phyloP scores from a whole-genome alignment of 1,140 invertebrate species.

The Euwallacea fornicatus region DNA sequence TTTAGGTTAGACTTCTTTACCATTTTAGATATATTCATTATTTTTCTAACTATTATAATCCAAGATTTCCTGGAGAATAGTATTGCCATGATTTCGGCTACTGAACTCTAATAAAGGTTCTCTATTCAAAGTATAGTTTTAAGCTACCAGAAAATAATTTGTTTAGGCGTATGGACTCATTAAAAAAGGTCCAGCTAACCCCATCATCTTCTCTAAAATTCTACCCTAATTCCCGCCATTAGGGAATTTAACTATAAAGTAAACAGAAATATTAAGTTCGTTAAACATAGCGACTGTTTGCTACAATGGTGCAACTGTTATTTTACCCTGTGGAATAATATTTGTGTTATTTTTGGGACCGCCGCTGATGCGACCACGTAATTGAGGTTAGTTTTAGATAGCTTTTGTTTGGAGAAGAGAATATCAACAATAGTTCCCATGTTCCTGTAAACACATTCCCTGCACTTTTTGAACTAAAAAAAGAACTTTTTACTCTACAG shows the following conservation, averaged over 20 bases:
- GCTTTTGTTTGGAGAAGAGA: too few relatives aligned
- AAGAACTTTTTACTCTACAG: too few relatives aligned
- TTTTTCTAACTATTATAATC: too few relatives aligned
- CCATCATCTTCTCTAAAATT: background rate
- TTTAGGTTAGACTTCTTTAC: too few relatives aligned
- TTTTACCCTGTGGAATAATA: background rate
- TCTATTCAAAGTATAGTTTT: background rate
- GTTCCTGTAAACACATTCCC: too few relatives aligned
- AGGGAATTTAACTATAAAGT: conserved; percentile 3
- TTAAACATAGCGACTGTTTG: background rate
- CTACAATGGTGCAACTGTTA: background rate
- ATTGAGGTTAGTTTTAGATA: conserved; percentile 4
- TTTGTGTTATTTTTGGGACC: conserved; percentile 1
- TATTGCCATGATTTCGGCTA: too few relatives aligned
- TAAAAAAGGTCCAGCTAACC: background rate
- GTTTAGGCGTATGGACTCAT: background rate
- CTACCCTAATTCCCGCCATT: background rate
- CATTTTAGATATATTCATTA: too few relatives aligned
- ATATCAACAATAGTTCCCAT: too few relatives aligned
- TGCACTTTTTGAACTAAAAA: too few relatives aligned
- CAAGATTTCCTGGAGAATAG: too few relatives aligned
- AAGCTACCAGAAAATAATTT: background rate
- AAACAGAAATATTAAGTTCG: conserved; percentile 6
- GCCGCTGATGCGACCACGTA: background rate
- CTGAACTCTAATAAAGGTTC: background rate